Conservation (phyloP, 2,113 vertebrate species). For the Nothoprocta pentlandii region DNA sequence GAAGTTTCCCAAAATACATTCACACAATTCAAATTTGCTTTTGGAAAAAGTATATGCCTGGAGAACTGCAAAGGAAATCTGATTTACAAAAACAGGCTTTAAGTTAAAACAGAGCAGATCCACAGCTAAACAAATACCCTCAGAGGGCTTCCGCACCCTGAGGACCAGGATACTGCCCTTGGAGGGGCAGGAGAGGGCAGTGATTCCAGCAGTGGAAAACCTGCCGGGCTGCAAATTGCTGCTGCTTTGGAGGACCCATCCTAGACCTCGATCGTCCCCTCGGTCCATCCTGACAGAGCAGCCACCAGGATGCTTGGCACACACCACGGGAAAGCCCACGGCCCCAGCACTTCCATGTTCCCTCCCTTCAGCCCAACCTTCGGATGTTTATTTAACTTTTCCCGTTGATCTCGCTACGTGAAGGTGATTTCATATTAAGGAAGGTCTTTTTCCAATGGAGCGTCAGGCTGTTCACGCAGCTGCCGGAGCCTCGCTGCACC, state of each 20-base stretch:
- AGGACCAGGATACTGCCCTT: background rate
- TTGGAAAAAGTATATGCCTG: background rate
- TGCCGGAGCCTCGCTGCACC: background rate
- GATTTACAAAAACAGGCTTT: background rate
- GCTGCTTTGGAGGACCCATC: background rate
- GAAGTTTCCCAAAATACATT: background rate
- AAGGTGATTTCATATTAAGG: background rate
- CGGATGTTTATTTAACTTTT: background rate
- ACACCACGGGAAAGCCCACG: background rate
- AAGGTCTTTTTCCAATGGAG: background rate
- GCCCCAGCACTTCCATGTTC: background rate
- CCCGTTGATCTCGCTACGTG: background rate
- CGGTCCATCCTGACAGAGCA: background rate
- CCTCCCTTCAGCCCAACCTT: background rate
- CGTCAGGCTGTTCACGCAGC: conserved; percentile 14
- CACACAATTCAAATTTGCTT: background rate
- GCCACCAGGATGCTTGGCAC: accelerated
- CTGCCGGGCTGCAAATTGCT: background rate
- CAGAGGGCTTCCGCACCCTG: background rate
- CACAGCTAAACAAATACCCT: background rate
- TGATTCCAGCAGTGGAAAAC: background rate
- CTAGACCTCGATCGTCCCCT: background rate
- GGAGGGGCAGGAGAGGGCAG: too few relatives aligned
- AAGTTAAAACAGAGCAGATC: background rate
- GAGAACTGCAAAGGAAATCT: background rate